Conservation (phyloP, 2,797 vertebrate genomes). For the Rhodeus uyekii region DNA sequence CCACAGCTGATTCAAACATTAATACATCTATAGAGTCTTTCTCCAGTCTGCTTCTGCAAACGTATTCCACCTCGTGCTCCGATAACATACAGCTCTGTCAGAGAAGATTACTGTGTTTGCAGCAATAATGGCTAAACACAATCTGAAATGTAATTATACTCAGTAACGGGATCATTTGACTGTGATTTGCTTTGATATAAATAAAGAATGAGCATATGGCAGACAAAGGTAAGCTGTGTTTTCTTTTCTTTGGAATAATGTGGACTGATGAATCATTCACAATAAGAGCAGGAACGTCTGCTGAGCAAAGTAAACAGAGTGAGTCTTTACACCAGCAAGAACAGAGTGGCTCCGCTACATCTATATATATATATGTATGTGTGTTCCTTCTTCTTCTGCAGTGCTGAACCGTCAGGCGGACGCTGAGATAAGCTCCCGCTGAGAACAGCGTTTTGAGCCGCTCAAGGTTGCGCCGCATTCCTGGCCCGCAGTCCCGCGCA, state of each 20-base stretch:
- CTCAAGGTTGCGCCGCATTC: constrained; percentile 93
- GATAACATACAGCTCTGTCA: constrained; percentile 98
- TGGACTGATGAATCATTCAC: constrained; percentile 10
- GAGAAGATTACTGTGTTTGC: constrained; percentile 95
- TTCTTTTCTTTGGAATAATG: constrained; percentile 11
- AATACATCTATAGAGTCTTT: constrained; percentile 99
- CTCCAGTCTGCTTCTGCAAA: constrained; percentile 98
- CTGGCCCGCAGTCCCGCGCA: constrained; percentile 58
- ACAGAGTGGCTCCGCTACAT: too few species aligned
- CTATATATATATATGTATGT: constrained; percentile 72
- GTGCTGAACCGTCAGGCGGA: constrained; percentile 77
- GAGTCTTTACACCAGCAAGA: neutral
- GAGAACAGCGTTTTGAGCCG: constrained; percentile 85
- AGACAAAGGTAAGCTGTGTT: constrained; percentile 45
- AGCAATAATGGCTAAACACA: constrained; percentile 97
- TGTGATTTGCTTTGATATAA: constrained; percentile 88
- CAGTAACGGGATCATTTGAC: constrained; percentile 92
- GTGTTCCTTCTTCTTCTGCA: constrained; percentile 72
- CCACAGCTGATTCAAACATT: constrained; percentile 99
- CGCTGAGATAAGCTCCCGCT: constrained; percentile 80
- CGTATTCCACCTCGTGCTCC: constrained; percentile 97
- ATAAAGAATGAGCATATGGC: constrained; percentile 81
- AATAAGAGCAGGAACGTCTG: constrained; percentile 12
- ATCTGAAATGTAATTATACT: constrained; percentile 97
- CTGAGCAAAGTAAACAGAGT: neutral